Evolutionary conservation across 2,113 vertebrate species (phyloP).

Genomic region (Dicrurus megarhynchus): DNA sequence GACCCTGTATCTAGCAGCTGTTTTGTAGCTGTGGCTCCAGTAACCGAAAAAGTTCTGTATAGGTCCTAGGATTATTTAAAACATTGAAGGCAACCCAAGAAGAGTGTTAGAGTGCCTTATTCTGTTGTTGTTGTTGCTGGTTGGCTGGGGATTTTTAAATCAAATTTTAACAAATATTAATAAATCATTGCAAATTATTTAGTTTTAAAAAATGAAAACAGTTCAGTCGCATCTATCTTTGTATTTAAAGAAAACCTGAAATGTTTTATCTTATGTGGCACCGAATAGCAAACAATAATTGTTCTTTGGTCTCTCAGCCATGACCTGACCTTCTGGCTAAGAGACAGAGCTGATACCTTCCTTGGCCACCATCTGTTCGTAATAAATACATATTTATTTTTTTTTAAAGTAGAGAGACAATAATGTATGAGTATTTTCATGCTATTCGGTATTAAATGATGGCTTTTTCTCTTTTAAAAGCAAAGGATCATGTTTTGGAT

Average conservation of each 20-base stretch:
- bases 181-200: conserved; percentile 17
- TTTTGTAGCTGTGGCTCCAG: neutral
- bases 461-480: neutral
- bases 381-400: conserved; percentile 59
- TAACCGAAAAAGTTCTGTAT: neutral
- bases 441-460: neutral
- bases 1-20: neutral
- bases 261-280: conserved; percentile 35
- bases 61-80: neutral
- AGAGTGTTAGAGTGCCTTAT: neutral
- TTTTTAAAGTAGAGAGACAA: conserved; percentile 11
- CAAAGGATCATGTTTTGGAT: neutral
- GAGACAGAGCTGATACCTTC: conserved; percentile 47
- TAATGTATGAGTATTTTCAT: neutral
- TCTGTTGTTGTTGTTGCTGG: neutral
- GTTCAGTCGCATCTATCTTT: neutral
- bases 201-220: neutral
- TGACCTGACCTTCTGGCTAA: conserved; percentile 74
- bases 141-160: neutral
- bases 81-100: neutral
- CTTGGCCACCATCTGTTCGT: conserved; percentile 70
- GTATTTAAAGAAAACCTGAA: conserved; percentile 26
- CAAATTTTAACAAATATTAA: neutral
- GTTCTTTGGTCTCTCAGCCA: conserved; percentile 74
- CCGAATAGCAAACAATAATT: conserved; percentile 58